Conservation (phyloP, 2,888 invertebrate genomes). For the Hecatera dysodea region DNA sequence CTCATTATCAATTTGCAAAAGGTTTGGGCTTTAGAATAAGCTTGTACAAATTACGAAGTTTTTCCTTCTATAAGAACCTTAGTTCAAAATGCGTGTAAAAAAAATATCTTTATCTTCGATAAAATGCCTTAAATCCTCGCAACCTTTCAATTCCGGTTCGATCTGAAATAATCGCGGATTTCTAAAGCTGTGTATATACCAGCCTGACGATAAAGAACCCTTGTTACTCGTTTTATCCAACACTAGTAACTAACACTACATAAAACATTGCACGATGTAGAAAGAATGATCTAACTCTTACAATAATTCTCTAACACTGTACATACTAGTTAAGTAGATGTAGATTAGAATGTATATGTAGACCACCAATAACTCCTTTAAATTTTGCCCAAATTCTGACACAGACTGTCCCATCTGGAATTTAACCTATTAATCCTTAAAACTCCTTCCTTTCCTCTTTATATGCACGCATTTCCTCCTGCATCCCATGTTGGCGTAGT, state of each 20-base stretch:
- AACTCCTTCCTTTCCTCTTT: slow-evolving; percentile 31
- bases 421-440: slow-evolving; percentile 55
- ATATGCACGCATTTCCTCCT: slow-evolving; percentile 59
- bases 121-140: slow-evolving; percentile 41
- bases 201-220: slow-evolving; percentile 89
- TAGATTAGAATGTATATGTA: slow-evolving; percentile 57
- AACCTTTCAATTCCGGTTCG: slow-evolving; percentile 47
- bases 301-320: slow-evolving; percentile 59
- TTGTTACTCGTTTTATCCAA: slow-evolving; percentile 86
- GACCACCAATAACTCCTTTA: slow-evolving; percentile 36
- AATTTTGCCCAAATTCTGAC: slow-evolving; percentile 19
- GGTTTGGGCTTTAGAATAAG: slow-evolving; percentile 26
- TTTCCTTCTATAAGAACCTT: slow-evolving; percentile 37
- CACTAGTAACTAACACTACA: slow-evolving; percentile 83
- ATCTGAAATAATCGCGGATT: slow-evolving; percentile 36
- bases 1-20: slow-evolving; percentile 40
- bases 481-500: slow-evolving; percentile 33
- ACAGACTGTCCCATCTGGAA: slow-evolving; percentile 29
- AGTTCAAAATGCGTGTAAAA: slow-evolving; percentile 45
- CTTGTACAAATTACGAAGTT: slow-evolving; percentile 36
- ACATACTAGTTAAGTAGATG: slow-evolving; percentile 60
- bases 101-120: slow-evolving; percentile 14
- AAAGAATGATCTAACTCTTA: slow-evolving; percentile 57
- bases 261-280: slow-evolving; percentile 65
- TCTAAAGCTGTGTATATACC: slow-evolving; percentile 69